Evolutionary conservation across 2,888 invertebrate genomes (phyloP).

Genomic region (Hydraecia micacea): DNA sequence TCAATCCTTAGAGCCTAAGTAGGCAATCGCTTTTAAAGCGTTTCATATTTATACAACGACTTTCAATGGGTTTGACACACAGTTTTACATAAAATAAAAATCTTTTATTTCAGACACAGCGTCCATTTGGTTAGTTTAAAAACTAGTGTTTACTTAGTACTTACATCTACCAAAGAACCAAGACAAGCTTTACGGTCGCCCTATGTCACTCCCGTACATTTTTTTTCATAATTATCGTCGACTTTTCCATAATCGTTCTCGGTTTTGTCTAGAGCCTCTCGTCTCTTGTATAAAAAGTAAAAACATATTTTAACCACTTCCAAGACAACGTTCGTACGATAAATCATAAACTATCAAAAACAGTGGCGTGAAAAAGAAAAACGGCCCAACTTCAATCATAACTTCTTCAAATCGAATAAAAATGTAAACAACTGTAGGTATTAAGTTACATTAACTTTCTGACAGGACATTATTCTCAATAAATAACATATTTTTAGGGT

Average conservation of each 20-base stretch:
- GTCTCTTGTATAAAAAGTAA: neutral
- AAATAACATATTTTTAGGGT: neutral
- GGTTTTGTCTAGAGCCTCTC: neutral
- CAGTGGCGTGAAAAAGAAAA: slow-evolving; percentile 31
- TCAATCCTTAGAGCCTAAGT: neutral
- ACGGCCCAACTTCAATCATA: slow-evolving; percentile 34
- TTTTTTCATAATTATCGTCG: too few species aligned
- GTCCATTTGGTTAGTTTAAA: too few species aligned
- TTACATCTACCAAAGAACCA: too few species aligned
- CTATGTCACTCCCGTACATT: neutral
- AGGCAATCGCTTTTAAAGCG: neutral
- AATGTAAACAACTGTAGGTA: slow-evolving; percentile 3
- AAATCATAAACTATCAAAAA: slow-evolving; percentile 42
- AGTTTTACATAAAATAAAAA: too few species aligned
- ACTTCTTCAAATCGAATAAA: slow-evolving; percentile 24
- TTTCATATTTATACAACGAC: neutral
- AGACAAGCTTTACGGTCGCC: neutral
- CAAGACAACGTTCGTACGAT: slow-evolving; percentile 2
- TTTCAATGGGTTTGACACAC: neutral
- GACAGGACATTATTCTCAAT: slow-evolving; percentile 10
- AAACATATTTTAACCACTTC: slow-evolving; percentile 3
- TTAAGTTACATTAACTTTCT: neutral
- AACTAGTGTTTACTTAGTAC: too few species aligned
- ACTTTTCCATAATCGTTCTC: neutral
- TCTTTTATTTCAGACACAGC: too few species aligned